phyloP scores from a whole-genome alignment of 2,113 vertebrate genomes.

The Cyanoramphus novaezelandiae region DNA sequence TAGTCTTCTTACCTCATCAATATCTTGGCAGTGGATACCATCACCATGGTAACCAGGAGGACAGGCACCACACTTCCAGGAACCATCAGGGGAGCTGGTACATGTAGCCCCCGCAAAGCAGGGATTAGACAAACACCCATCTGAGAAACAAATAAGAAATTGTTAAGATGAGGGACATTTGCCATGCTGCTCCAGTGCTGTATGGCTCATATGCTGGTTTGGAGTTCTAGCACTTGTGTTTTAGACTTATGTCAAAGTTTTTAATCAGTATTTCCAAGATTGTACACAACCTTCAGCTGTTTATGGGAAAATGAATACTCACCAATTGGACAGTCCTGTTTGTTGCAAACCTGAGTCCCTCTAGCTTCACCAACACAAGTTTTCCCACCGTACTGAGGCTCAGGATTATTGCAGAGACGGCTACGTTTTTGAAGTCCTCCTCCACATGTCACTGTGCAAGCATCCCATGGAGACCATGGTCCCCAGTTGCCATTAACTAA shows the following conservation, averaged over 20 bases:
- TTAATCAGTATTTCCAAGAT: background rate
- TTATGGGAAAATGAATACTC: conserved; percentile 23
- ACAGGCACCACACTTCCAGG: conserved; percentile 91
- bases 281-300: background rate
- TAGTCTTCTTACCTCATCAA: conserved; percentile 86
- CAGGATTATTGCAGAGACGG: conserved; percentile 90
- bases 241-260: background rate
- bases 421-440: conserved; percentile 88
- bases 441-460: conserved; percentile 90
- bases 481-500: conserved; percentile 95
- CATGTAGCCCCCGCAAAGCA: conserved; percentile 90
- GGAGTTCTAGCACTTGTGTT: background rate
- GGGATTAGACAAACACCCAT: conserved; percentile 95
- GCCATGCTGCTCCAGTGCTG: background rate
- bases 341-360: conserved; percentile 88
- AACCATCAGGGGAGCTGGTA: conserved; percentile 90
- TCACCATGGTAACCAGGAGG: conserved; percentile 90
- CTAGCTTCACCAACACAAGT: conserved; percentile 84
- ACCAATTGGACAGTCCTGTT: conserved; percentile 83
- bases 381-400: conserved; percentile 90
- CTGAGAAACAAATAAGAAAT: conserved; percentile 66
- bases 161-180: background rate
- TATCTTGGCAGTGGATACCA: conserved; percentile 88
- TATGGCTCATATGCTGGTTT: background rate
- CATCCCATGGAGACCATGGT: conserved; percentile 94